Percentiles rank a stretch among this genome's conserved stretches.
phyloP scores from a whole-genome alignment of 2,797 vertebrate genomes.

The Iguana delicatissima region DNA sequence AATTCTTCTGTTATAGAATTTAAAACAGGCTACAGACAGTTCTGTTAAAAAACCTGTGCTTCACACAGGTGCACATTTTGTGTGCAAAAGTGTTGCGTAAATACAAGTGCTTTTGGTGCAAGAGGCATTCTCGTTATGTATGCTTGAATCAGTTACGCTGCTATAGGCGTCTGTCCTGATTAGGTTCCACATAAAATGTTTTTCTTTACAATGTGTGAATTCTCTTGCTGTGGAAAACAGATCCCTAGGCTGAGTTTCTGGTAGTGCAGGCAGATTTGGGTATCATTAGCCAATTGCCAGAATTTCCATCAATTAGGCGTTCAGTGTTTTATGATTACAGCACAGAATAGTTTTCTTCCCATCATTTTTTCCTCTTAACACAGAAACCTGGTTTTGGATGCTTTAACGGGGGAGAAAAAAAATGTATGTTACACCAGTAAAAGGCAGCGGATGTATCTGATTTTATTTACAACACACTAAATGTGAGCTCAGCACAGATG shows the following conservation, averaged over 20 bases:
- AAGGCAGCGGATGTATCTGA: neutral
- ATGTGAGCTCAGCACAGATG: neutral
- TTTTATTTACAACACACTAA: neutral
- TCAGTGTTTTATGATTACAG: slow-evolving; percentile 23
- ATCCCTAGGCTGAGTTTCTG: slow-evolving; percentile 54
- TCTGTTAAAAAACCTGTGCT: neutral
- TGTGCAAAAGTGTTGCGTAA: neutral
- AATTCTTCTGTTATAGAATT: neutral
- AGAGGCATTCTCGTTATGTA: neutral
- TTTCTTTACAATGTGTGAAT: slow-evolving; percentile 50
- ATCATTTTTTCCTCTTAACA: neutral
- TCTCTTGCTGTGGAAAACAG: slow-evolving; percentile 54
- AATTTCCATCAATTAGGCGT: slow-evolving; percentile 60
- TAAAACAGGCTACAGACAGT: neutral
- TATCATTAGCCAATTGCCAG: slow-evolving; percentile 53
- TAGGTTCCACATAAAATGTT: slow-evolving; percentile 17
- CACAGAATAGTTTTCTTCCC: neutral
- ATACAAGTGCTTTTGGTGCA: neutral
- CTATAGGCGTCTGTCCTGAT: neutral
- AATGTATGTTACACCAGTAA: neutral
- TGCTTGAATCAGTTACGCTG: neutral
- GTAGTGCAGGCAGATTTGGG: slow-evolving; percentile 35
- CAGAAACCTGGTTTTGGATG: neutral
- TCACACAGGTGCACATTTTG: too few relatives aligned
- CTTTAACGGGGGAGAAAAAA: neutral